Base-by-base conservation (phyloP, 2,113 vertebrate genomes). In the Prolemur simus region DNA sequence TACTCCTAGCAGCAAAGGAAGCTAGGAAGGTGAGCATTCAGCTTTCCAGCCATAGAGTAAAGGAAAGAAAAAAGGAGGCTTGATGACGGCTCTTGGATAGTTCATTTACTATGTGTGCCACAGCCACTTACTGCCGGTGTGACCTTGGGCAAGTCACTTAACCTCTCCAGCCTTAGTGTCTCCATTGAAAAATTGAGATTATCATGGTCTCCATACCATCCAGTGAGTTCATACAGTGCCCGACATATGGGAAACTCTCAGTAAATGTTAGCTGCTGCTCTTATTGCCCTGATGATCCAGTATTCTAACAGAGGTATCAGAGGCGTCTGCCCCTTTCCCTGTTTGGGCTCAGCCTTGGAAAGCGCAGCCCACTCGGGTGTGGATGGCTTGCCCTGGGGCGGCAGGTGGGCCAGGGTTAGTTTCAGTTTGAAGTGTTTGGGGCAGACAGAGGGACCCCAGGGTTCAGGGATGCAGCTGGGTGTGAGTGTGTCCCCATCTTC, bases 221-320 rank as follows among this genome's bases (percentile, higher is more conserved):
- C 47, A 73, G 39, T 4, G 21, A 45, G 37, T 23, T 76, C 52
- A 25, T 21, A 23, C 58, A 23, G 6, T 9, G 0, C 68, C 52
- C 11, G 29, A 25, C 6, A 23, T 8, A 0, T 21, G 34, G 60
- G n/a, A 78, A 80, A 39, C 54, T 3, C 45, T 18, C 45, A 21
- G 1, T 1, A 13, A 42, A 32, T 0, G 7, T n/a, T 3, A 63
- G 25, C 25, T 4, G 3, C 49, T 32, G 14, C 20, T 4, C 7
- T 34, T 13, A 2, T 3, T 60, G n/a, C 56, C 42, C 20, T 27
- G 68, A 27, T 2, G 8, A 5, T 12, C 21, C 4, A 0, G 0
- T n/a, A 37, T 21, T 45, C 64, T 0, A 0, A 1, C 0, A 8
- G 9, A 20, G 45, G 14, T 2, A 0, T 52, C 49, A 14, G 42